A percentile compares a stretch with the other conserved stretches of the same genome.
phyloP scores from a whole-genome alignment of 2,113 vertebrate species.

The Cyphomyrus plagiostoma region DNA sequence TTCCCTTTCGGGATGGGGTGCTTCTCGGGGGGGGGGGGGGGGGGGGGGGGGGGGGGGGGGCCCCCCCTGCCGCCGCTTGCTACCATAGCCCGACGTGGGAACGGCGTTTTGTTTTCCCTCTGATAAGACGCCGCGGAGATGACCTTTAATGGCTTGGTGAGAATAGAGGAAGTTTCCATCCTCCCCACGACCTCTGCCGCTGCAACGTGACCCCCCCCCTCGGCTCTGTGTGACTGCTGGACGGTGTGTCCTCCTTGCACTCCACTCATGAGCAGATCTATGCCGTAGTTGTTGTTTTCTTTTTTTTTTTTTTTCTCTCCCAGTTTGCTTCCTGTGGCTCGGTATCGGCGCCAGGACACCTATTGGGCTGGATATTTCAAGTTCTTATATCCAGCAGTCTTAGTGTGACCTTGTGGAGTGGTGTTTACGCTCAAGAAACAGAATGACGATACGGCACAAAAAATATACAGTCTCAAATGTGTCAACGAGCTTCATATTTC shows the following conservation, averaged over 20 bases:
- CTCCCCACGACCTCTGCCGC: background rate
- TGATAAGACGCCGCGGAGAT: constrained; percentile 17
- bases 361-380: constrained; percentile 5
- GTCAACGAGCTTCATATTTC: background rate
- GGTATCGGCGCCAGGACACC: background rate
- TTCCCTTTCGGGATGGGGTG: too few relatives aligned
- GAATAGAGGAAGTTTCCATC: constrained; percentile 1
- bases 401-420: background rate
- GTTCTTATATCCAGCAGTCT: background rate
- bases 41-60: background rate
- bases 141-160: constrained; percentile 14
- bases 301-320: background rate
- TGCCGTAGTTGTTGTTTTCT: background rate
- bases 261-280: background rate
- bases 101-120: constrained; percentile 10
- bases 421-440: background rate
- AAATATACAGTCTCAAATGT: background rate
- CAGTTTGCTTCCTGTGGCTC: background rate
- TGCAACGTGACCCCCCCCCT: background rate
- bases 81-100: constrained; percentile 4
- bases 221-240: background rate
- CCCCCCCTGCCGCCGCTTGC: background rate
- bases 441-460: background rate
- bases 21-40: too few relatives aligned
- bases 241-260: background rate